Percentiles rank a stretch among this genome's conserved stretches.
Conservation (phyloP, 2,888 invertebrate genomes). For the Pristionchus fissidentatus region DNA sequence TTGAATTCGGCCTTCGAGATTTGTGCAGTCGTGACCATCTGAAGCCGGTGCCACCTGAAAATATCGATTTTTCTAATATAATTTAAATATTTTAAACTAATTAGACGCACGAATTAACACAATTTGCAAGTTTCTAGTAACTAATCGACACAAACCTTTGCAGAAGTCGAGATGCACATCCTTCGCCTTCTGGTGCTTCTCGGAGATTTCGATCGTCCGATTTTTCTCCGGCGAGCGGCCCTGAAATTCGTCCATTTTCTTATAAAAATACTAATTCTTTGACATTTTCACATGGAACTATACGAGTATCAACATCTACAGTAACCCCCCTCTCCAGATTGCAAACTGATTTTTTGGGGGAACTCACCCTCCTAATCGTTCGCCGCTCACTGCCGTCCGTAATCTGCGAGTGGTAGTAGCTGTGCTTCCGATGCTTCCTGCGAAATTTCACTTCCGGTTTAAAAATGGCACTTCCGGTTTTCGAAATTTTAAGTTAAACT, state of each 20-base stretch:
- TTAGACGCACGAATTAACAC: neutral
- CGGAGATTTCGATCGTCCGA: slow-evolving; percentile 42
- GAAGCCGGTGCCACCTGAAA: slow-evolving; percentile 13
- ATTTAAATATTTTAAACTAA: neutral
- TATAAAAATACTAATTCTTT: neutral
- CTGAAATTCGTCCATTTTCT: neutral
- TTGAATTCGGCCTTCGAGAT: neutral
- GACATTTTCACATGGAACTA: neutral
- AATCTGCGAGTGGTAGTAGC: slow-evolving; percentile 29
- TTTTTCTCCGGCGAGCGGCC: slow-evolving; percentile 50
- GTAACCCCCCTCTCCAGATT: neutral
- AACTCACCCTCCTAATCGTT: neutral
- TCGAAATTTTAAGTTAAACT: neutral
- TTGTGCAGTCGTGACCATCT: slow-evolving; percentile 36
- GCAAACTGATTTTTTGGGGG: too few species aligned
- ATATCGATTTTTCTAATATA: neutral
- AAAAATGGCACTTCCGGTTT: neutral
- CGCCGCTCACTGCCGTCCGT: slow-evolving; percentile 1
- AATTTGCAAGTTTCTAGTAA: neutral
- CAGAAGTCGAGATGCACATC: slow-evolving; percentile 57
- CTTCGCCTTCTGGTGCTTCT: slow-evolving; percentile 50
- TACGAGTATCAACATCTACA: neutral
- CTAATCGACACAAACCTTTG: slow-evolving; percentile 26
- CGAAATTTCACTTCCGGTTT: neutral
- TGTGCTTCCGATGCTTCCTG: slow-evolving; percentile 34